Evolutionary conservation across 2,113 vertebrate species (phyloP).

Genomic region (Osmerus mordax): DNA sequence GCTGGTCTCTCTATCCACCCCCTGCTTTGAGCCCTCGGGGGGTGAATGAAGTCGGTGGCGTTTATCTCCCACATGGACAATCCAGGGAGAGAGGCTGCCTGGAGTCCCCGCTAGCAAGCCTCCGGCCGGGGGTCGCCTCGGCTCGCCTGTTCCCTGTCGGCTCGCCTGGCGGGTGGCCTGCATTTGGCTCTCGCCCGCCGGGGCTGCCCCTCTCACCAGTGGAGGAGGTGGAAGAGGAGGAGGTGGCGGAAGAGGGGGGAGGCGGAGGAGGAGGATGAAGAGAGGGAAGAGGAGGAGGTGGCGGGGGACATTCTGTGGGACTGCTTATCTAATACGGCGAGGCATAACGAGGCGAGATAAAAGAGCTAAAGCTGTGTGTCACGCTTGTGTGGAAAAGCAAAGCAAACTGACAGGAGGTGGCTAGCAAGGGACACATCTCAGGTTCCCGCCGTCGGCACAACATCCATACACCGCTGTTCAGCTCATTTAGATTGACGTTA

Average conservation of each 20-base stretch:
- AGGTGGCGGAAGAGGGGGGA: constrained; percentile 6
- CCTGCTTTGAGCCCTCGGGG: constrained; percentile 41
- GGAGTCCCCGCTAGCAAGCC: constrained; percentile 30
- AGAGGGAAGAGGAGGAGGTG: background rate
- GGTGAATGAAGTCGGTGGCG: constrained; percentile 30
- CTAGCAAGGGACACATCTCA: constrained; percentile 17
- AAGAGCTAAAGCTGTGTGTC: constrained; percentile 44
- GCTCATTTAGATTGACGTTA: no score
- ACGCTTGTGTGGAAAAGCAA: constrained; percentile 35
- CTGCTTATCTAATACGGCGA: constrained; percentile 30
- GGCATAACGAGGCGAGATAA: constrained; percentile 38
- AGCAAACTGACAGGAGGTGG: constrained; percentile 30
- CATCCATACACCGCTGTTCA: background rate
- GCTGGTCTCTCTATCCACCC: constrained; percentile 22
- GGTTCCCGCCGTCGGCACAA: constrained; percentile 13
- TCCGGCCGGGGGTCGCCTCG: constrained; percentile 31
- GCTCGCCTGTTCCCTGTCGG: constrained; percentile 48
- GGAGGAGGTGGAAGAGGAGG: constrained; percentile 36
- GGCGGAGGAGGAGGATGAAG: background rate
- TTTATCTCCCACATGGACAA: constrained; percentile 49
- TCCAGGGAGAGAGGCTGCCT: constrained; percentile 30
- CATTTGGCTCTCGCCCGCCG: constrained; percentile 15
- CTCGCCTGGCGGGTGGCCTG: constrained; percentile 42
- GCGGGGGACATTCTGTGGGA: background rate
- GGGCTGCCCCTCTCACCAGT: constrained; percentile 35